phyloP scores from a whole-genome alignment of 2,888 invertebrate species.

The Dolichopus griseipennis region DNA sequence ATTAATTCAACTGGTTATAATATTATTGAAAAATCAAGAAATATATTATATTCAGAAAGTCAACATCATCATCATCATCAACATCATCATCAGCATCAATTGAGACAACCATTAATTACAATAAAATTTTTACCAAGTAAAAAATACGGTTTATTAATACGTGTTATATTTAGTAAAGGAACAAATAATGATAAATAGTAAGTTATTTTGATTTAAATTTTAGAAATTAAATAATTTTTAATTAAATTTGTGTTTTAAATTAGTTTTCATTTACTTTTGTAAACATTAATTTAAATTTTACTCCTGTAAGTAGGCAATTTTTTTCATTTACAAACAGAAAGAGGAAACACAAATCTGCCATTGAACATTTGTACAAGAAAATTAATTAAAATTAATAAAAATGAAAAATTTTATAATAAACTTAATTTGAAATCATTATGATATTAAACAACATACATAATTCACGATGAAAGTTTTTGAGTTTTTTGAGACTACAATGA shows the following conservation, averaged over 20 bases:
- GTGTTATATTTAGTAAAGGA: slow-evolving; percentile 25
- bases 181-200: slow-evolving; percentile 7
- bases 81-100: background rate
- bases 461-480: too few relatives aligned
- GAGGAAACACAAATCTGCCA: too few relatives aligned
- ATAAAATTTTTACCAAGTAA: slow-evolving; percentile 34
- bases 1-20: slow-evolving; percentile 8
- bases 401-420: too few relatives aligned
- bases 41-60: background rate
- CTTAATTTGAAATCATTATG: too few relatives aligned
- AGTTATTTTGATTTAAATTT: background rate
- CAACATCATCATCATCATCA: background rate
- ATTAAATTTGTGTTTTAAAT: background rate
- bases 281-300: too few relatives aligned
- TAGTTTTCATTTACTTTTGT: too few relatives aligned
- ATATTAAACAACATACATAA: too few relatives aligned
- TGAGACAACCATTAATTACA: slow-evolving; percentile 7
- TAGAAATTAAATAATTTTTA: too few relatives aligned
- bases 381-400: too few relatives aligned
- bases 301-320: too few relatives aligned
- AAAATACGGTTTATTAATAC: slow-evolving; percentile 40
- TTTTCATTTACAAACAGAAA: background rate
- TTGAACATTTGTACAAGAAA: too few relatives aligned
- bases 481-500: too few relatives aligned
- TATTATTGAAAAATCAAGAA: background rate